Evolutionary conservation across 1,140 invertebrate genomes (phyloP).

Genomic region (Amphibalanus amphitrite): DNA sequence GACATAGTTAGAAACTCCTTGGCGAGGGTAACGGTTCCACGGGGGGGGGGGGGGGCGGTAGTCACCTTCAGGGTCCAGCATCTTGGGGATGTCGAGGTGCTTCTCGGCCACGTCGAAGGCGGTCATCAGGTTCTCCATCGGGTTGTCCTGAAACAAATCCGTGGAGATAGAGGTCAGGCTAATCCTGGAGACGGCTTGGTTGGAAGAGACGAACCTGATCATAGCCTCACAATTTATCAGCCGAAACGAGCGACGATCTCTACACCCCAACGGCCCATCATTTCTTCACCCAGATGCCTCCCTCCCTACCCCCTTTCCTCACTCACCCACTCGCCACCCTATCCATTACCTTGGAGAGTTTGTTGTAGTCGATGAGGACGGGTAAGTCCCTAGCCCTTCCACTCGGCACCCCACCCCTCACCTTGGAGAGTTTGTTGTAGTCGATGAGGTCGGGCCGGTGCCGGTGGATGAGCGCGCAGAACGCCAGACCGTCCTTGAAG

Average conservation of each 20-base stretch:
- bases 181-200: too few species aligned
- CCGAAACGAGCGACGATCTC: too few species aligned
- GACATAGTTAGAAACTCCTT: too few species aligned
- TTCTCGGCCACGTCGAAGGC: conserved; percentile 99
- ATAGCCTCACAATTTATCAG: too few species aligned
- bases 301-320: too few species aligned
- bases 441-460: conserved; percentile 98
- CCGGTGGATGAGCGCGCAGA: conserved; percentile 98
- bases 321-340: too few species aligned
- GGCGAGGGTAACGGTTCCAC: too few species aligned
- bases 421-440: conserved; percentile 92
- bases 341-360: conserved; percentile 87
- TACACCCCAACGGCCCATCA: too few species aligned
- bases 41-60: neutral
- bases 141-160: conserved; percentile 93
- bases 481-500: conserved; percentile 72
- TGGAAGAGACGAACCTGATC: too few species aligned
- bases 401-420: too few species aligned
- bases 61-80: conserved; percentile 99
- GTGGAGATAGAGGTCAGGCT: too few species aligned
- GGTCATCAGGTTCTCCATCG: conserved; percentile 94
- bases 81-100: conserved; percentile 97
- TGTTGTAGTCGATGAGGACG: conserved; percentile 96
- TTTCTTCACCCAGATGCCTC: too few species aligned
- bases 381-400: conserved; percentile 37